Base-by-base conservation (phyloP, 1,140 invertebrate genomes). In the Cherax quadricarinatus region DNA sequence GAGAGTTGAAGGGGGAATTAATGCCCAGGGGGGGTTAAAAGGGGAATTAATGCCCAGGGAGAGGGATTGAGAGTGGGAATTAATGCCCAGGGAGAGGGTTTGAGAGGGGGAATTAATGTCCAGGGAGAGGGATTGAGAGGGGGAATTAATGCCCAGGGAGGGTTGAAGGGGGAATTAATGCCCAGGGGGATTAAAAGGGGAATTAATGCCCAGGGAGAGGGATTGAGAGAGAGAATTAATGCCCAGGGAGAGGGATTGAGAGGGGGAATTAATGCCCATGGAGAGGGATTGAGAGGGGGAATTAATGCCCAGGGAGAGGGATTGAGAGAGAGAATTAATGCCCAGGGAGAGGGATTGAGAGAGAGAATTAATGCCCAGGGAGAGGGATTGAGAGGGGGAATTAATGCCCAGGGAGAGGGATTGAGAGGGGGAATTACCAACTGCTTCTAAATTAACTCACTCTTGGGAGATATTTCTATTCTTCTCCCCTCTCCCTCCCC, bases 21-120 rank as follows among this genome's bases (percentile, higher is more conserved):
- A 91, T 91, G 89, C 62, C 89, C 30, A 41, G 2, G 30, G 30
- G 30, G 89, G 86, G 86, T 91, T 83, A 86, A 86, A 60, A 78
- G 86, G 21, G 75, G 70, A 91, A 91, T 91, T 86, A 91, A 91
- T 91, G 89, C 62, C 83, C 30, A 41, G 30, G 30, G 30, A n/a
- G n/a, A n/a, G 30, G 0, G 30, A 0, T 41, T 41, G 30, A 2
- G 30, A 1, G 30, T 0, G 30, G 41, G 70, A 91, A 91, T 91
- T 91, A n/a, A 91, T 91, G 89, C 62, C 83, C 30, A 41, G 30
- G 30, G 30, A n/a, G n/a, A n/a, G n/a, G n/a, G n/a, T n/a, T n/a
- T n/a, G n/a, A n/a, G n/a, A n/a, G n/a, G 75, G 21, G 75, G 70
- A 91, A 91, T 91, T 86, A 91, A 91, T 91, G 89, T 62, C 89